phyloP scores from a whole-genome alignment of 2,888 invertebrate species.

The Acanthosoma haemorrhoidale region DNA sequence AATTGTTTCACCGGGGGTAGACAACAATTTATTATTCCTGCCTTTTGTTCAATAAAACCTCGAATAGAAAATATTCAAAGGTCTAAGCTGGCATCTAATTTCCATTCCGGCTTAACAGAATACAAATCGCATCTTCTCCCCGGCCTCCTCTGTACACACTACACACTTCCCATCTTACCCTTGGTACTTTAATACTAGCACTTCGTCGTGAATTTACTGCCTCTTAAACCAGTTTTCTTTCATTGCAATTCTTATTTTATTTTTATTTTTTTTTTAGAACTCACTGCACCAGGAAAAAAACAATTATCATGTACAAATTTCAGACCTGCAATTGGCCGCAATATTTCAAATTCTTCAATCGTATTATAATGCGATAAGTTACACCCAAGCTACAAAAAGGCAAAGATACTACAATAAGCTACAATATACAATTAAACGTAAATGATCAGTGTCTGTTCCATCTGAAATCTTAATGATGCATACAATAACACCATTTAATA shows the following conservation, averaged over 20 bases:
- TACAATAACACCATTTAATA: too few species aligned
- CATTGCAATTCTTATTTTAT: background rate
- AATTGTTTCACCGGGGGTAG: background rate
- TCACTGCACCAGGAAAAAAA: background rate
- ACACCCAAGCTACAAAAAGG: too few species aligned
- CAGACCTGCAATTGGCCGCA: too few species aligned
- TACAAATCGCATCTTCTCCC: background rate
- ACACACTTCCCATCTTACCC: background rate
- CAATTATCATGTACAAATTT: too few species aligned
- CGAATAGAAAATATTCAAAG: conserved; percentile 1
- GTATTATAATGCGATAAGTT: too few species aligned
- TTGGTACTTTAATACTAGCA: background rate
- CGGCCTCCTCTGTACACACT: background rate
- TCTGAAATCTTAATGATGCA: too few species aligned
- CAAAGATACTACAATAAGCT: too few species aligned
- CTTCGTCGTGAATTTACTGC: background rate
- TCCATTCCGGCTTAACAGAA: conserved; percentile 8
- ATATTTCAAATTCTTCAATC: too few species aligned
- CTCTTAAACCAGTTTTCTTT: background rate
- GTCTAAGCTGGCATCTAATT: conserved; percentile 5
- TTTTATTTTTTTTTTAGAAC: background rate
- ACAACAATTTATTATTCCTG: background rate
- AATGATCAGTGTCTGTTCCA: too few species aligned
- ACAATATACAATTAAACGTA: too few species aligned
- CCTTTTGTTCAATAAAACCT: conserved; percentile 12